Conservation (phyloP, 2,888 invertebrate genomes). For the Steromphala cineraria region DNA sequence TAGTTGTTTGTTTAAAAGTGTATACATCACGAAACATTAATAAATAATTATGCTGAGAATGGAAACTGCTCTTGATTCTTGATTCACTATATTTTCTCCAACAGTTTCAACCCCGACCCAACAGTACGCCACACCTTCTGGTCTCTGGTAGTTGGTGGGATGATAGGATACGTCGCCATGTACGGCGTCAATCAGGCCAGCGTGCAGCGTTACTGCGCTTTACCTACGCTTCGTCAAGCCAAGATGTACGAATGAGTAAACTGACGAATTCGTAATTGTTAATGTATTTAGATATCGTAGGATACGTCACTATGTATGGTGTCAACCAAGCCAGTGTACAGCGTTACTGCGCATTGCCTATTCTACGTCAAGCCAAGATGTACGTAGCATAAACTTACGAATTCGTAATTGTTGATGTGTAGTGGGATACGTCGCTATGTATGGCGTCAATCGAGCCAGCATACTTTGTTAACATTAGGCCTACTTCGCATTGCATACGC, state of each 20-base stretch:
- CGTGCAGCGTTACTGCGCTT: constrained; percentile 64
- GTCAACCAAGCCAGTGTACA: too few relatives aligned
- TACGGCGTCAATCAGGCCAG: constrained; percentile 67
- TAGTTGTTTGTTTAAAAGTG: too few relatives aligned
- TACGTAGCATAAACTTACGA: too few relatives aligned
- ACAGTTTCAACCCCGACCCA: constrained; percentile 63
- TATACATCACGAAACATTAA: too few relatives aligned
- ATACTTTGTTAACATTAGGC: constrained; percentile 67
- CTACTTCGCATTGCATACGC: constrained; percentile 61
- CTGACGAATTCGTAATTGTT: too few relatives aligned
- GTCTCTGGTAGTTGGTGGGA: constrained; percentile 61
- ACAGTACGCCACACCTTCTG: constrained; percentile 65
- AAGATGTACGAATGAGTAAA: constrained; percentile 42
- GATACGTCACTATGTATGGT: too few relatives aligned
- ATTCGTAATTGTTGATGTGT: too few relatives aligned
- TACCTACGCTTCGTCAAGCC: constrained; percentile 53
- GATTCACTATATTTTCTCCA: not conserved
- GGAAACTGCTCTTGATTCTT: too few relatives aligned
- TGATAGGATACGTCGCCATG: constrained; percentile 58
- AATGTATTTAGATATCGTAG: too few relatives aligned
- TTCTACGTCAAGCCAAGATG: too few relatives aligned
- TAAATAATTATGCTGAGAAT: too few relatives aligned
- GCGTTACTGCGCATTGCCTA: too few relatives aligned
- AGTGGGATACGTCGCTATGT: constrained; percentile 59
- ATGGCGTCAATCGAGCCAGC: constrained; percentile 66